Percentiles rank a stretch among this genome's conserved stretches.
These are phyloP conservation scores for Drosophila leonis DNA, from an alignment of 2,888 invertebrate species.

Conservation along the genomic window DNA sequence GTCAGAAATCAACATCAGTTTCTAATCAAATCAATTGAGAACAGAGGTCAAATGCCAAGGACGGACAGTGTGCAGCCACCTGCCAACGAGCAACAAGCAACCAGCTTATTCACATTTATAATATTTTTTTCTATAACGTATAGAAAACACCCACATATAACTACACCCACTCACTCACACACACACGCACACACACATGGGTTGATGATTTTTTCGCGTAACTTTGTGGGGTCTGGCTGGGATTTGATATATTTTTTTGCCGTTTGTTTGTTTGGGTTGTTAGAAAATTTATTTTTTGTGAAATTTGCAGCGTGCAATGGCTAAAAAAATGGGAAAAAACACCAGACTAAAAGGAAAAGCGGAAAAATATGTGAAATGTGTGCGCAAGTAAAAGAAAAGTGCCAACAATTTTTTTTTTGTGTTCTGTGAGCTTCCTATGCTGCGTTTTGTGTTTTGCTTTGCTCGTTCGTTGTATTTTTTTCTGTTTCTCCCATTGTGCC, in stretches of 20 bases:
- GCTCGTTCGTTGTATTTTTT: constrained; percentile 53
- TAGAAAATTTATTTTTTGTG: constrained; percentile 81
- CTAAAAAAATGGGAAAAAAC: constrained; percentile 27
- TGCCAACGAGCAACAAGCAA: constrained; percentile 48
- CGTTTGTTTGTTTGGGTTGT: constrained; percentile 80
- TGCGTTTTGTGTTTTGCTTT: constrained; percentile 76
- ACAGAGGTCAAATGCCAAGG: constrained; percentile 47
- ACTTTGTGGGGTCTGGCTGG: constrained; percentile 70
- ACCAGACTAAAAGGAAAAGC: constrained; percentile 58
- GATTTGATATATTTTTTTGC: constrained; percentile 68
- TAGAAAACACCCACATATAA: constrained; percentile 46
- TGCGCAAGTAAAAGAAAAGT: constrained; percentile 80
- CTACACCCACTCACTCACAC: constrained; percentile 22
- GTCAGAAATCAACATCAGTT: constrained; percentile 37
- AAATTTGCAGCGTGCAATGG: constrained; percentile 53
- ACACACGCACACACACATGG: constrained; percentile 13
- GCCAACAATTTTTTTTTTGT: constrained; percentile 63
- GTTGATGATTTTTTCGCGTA: constrained; percentile 70
- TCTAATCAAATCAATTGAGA: constrained; percentile 61
- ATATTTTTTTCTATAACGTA: constrained; percentile 63
- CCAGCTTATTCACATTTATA: constrained; percentile 64
- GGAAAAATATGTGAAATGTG: constrained; percentile 72
- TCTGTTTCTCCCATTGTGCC: constrained; percentile 34
- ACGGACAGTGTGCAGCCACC: constrained; percentile 12
- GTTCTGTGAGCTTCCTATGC: constrained; percentile 53